Evolutionary conservation across 2,797 vertebrate genomes (phyloP).

Genomic region (Podarcis siculus): DNA sequence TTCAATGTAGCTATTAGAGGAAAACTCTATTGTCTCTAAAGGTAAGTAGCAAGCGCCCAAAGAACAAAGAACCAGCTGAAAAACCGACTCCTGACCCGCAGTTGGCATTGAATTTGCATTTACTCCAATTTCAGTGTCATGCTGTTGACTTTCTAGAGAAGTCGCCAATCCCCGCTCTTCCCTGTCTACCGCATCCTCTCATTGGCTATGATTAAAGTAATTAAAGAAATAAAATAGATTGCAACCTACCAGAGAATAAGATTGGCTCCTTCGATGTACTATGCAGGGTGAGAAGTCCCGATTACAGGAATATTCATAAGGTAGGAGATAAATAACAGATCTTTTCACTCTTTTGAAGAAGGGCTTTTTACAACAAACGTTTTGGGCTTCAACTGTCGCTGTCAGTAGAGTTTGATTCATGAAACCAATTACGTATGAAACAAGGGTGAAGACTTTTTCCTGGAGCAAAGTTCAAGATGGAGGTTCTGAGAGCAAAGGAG

Average conservation of each 20-base stretch:
- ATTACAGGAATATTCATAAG: slow-evolving; percentile 68
- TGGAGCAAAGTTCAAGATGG: slow-evolving; percentile 39
- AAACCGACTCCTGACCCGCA: not conserved
- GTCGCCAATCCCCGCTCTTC: slow-evolving; percentile 54
- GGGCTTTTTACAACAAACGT: slow-evolving; percentile 22
- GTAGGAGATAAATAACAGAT: slow-evolving; percentile 71
- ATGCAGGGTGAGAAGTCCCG: slow-evolving; percentile 54
- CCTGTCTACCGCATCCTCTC: slow-evolving; percentile 7
- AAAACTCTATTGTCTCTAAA: not conserved
- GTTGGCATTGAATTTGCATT: slow-evolving; percentile 61
- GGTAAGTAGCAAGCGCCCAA: not conserved
- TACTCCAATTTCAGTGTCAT: slow-evolving; percentile 70
- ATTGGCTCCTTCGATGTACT: slow-evolving; percentile 62
- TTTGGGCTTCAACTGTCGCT: not conserved
- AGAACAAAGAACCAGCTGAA: not conserved
- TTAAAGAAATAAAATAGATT: slow-evolving; percentile 64
- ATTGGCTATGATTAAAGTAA: slow-evolving; percentile 71
- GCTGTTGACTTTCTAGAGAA: slow-evolving; percentile 54
- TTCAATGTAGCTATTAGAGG: slow-evolving; percentile 24
- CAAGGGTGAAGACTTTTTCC: not conserved
- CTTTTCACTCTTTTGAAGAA: slow-evolving; percentile 44
- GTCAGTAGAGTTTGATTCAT: slow-evolving; percentile 39
- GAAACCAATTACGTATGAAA: slow-evolving; percentile 39
- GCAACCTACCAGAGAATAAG: slow-evolving; percentile 50
- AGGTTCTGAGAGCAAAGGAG: slow-evolving; percentile 12